These are phyloP conservation scores for Gallinago media DNA, from an alignment of 2,113 vertebrate genomes.

Conservation along the genomic window DNA sequence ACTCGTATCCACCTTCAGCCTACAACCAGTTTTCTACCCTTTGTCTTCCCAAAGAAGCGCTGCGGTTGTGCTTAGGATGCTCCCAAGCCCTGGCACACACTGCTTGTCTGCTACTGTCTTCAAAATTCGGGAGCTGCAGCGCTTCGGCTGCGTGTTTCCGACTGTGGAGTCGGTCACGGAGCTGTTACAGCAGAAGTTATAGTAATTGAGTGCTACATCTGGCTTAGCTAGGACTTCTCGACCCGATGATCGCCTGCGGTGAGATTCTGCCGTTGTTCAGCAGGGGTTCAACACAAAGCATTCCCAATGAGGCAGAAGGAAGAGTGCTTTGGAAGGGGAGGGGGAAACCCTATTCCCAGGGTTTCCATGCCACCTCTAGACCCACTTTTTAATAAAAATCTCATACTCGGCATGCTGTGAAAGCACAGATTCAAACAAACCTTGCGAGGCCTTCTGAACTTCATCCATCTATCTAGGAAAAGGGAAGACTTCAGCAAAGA, in stretches of 20 bases:
- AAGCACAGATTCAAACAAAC: background rate
- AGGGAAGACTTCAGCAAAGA: background rate
- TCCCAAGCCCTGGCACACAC: too few species aligned
- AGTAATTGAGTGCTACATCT: background rate
- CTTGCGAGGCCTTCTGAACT: background rate
- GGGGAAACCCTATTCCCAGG: background rate
- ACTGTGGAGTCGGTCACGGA: background rate
- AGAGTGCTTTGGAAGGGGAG: background rate
- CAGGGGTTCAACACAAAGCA: background rate
- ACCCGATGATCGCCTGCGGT: background rate
- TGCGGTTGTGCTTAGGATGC: too few species aligned
- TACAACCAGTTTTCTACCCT: too few species aligned
- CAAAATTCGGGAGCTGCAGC: background rate
- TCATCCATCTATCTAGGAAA: background rate
- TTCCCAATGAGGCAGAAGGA: background rate
- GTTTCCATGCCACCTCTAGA: background rate
- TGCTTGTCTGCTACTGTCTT: background rate
- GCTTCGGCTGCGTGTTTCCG: background rate
- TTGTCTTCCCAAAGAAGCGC: too few species aligned
- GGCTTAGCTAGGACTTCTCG: background rate
- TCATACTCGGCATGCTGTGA: background rate
- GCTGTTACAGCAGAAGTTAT: background rate
- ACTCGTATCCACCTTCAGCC: too few species aligned
- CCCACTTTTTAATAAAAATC: background rate
- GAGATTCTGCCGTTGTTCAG: background rate